Base-by-base conservation (phyloP, 2,888 invertebrate genomes). In the Amphiduros pacificus region DNA sequence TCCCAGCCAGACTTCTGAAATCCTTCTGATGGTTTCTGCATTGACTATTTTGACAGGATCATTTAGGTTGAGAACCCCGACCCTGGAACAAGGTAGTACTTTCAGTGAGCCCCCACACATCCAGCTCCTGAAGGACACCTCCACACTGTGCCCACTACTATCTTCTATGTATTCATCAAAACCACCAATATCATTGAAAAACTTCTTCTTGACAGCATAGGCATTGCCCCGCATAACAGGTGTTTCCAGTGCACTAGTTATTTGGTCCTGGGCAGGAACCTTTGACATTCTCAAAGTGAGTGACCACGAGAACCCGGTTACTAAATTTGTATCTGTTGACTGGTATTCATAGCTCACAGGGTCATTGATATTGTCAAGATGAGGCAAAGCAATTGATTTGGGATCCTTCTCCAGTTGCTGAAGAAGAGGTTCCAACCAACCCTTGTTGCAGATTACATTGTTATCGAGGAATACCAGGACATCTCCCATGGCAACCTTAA, bases 351-450 rank as follows among this genome's bases (percentile, higher is more conserved):
- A 64, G 44, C 61, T 65, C 28, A 70, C 64, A 11, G 70, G 68
- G 40, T 70, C 68, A 20, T 55, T 54, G 27, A 71, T 65, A 44
- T 26, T 27, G 53, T 71, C 71, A 22, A 44, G 60, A 52, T 71
- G 71, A 2, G 71, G 71, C 31, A 66, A 62, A 17, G 63, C 70
- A 29, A 71, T 61, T 2, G 52, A 28, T 2, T 58, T 52, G 17
- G 55, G 32, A n/a, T 69, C 63, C 24, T 56, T 41, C 41, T 20
- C 36, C 26, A 71, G 32, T 6, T 48, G 28, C 27, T 59, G 53
- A 2, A 67, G 27, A 22, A 71, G 56, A 1, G 71, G 71, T 26
- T 64, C 64, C 36, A 71, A 51, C 71, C 71, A 71, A 1, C 70
- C 70, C 17, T 27, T 29, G 1, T 52, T 61, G 6, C 62, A 61